A percentile compares a stretch with the other conserved stretches of the same genome.
Evolutionary conservation across 2,113 vertebrate genomes (phyloP).

Genomic region (Hepsetus odoe): DNA sequence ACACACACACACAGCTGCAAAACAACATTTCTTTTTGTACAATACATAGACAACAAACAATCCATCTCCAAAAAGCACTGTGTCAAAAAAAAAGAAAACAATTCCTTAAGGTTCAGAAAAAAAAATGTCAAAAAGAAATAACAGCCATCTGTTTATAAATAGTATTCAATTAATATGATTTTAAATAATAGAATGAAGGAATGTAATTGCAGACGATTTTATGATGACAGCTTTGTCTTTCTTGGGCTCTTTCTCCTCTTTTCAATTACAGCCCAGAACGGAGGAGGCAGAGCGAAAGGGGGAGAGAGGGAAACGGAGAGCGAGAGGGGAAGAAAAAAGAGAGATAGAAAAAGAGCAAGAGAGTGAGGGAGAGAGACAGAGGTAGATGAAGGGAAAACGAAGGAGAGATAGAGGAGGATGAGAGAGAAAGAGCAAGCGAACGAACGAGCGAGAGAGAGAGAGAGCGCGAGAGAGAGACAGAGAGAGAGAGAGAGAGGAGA

Average conservation of each 20-base stretch:
- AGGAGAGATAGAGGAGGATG: conserved; percentile 55
- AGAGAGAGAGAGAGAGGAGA: conserved; percentile 48
- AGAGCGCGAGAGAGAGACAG: conserved; percentile 49
- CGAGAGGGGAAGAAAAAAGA: conserved; percentile 36
- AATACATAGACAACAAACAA: not conserved
- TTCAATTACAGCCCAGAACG: conserved; percentile 55
- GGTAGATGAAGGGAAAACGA: conserved; percentile 51
- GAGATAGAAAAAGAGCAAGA: conserved; percentile 55
- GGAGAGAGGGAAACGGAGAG: conserved; percentile 39
- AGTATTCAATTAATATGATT: conserved; percentile 61
- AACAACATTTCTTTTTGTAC: not conserved
- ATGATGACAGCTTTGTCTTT: conserved; percentile 36
- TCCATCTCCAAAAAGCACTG: not conserved
- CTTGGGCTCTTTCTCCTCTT: conserved; percentile 57
- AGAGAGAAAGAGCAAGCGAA: conserved; percentile 63
- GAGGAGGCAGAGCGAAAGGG: conserved; percentile 41
- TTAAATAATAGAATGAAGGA: conserved; percentile 50
- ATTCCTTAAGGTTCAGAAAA: not conserved
- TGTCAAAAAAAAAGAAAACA: conserved; percentile 11
- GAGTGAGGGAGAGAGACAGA: conserved; percentile 47
- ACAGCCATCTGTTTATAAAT: conserved; percentile 61
- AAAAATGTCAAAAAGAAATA: conserved; percentile 19
- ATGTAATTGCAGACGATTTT: conserved; percentile 57
- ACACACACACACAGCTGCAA: not conserved
- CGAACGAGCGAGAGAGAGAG: too few species aligned